These are phyloP conservation scores for Condylura cristata DNA, from an alignment of 2,113 vertebrate genomes.

Conservation along the genomic window DNA sequence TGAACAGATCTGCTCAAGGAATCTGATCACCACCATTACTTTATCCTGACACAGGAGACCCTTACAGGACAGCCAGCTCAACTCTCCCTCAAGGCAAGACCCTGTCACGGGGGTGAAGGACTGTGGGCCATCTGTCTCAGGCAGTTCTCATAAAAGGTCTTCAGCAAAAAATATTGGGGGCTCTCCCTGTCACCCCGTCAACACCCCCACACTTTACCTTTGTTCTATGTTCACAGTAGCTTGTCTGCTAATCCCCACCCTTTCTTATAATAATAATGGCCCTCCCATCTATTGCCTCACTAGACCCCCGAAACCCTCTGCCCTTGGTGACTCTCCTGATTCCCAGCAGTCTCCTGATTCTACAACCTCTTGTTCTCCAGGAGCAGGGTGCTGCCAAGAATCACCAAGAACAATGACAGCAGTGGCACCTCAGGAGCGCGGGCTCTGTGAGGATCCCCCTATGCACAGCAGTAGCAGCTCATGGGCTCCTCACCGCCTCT, in stretches of 20 bases:
- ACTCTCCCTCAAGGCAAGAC: not conserved
- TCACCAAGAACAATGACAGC: no score
- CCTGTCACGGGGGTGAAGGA: not conserved
- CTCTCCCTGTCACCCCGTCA: fast-evolving
- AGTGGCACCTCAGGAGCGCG: not conserved
- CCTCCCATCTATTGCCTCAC: not conserved
- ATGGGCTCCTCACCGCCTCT: not conserved
- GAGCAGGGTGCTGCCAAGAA: not conserved
- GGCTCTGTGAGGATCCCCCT: no score
- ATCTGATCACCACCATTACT: not conserved
- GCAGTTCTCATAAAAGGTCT: not conserved
- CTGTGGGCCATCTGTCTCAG: not conserved
- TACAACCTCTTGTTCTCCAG: not conserved
- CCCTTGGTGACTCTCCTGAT: not conserved
- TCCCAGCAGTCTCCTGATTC: no score
- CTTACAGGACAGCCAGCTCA: not conserved
- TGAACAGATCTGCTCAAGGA: not conserved
- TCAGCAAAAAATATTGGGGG: fast-evolving
- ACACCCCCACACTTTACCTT: not conserved
- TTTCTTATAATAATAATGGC: not conserved
- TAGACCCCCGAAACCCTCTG: not conserved
- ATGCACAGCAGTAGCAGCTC: not conserved
- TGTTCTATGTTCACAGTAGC: not conserved
- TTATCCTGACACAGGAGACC: not conserved
- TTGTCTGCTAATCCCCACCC: not conserved